Evolutionary conservation across 2,888 invertebrate genomes (phyloP).

Genomic region (Caenorhabditis sp.): DNA sequence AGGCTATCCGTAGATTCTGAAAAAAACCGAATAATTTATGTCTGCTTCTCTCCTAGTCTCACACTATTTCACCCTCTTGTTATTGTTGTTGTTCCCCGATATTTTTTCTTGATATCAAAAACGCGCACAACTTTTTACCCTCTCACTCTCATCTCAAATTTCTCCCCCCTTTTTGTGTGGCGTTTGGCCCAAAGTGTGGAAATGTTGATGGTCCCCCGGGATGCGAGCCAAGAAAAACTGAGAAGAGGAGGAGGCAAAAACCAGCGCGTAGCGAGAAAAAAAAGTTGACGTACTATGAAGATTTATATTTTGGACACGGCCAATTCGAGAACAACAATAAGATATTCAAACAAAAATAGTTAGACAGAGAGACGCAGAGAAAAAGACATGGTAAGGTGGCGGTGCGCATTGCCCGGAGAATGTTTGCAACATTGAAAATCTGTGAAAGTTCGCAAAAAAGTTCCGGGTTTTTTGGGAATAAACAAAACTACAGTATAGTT

Average conservation of each 20-base stretch:
- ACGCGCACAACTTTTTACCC: neutral
- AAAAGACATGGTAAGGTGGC: no score
- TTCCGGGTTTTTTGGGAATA: no score
- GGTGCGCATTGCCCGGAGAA: no score
- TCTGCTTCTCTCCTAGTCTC: no score
- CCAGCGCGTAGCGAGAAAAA: neutral
- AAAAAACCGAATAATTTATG: no score
- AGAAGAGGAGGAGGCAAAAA: neutral
- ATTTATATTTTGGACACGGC: neutral
- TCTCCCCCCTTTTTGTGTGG: neutral
- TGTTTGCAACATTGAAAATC: no score
- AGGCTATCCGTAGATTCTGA: conserved; percentile 66
- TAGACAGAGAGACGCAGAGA: neutral
- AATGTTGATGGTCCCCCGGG: conserved; percentile 1
- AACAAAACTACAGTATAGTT: no score
- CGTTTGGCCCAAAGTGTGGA: neutral
- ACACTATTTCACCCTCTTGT: neutral
- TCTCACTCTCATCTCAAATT: no score
- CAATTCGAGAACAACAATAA: neutral
- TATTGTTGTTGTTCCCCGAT: neutral
- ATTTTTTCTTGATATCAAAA: neutral
- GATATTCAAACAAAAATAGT: neutral
- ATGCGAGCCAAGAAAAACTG: neutral
- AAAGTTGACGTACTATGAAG: conserved; percentile 1
- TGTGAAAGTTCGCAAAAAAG: no score